Base-by-base conservation (phyloP, 2,113 vertebrate genomes). In the Rafetus swinhoei region DNA sequence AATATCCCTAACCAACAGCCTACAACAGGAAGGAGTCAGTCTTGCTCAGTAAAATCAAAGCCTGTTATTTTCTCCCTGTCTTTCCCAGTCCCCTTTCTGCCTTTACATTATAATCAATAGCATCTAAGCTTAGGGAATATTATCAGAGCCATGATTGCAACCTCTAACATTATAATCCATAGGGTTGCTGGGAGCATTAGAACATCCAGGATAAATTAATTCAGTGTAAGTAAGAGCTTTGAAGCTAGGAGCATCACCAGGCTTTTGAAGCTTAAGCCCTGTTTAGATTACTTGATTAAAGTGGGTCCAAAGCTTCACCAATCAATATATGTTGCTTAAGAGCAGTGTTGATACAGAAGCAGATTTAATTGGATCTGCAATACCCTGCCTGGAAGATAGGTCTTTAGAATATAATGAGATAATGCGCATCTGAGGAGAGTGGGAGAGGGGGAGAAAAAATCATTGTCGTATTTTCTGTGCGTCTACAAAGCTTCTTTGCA, bases 281-380 rank as follows among this genome's bases (percentile, higher is more conserved):
- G 92, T 98, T 98, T 98, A 98, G 97, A 98, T 98, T 97, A 97
- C 97, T 98, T 98, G 97, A 98, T 98, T 98, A 98, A 98, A 98
- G 98, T 95, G 95, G 95, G 97, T 96, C 97, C 96, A 96, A 94
- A 98, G 97, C 98, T 97, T 97, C 54, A 81, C 88, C 62, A 92
- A 96, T 98, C 98, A 97, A 98, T 98, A 93, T 87, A 96, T 96
- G 98, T 97, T 97, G 92, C 97, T 98, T 97, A 97, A 96, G 95
- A 98, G 94, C 89, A 86, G 65, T 81, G 97, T 97, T 96, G 95
- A 94, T 95, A 96, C 92, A 97, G 96, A 98, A 95, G 93, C 95
- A 95, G 97, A 91, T 97, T 97, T 97, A 95, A 97, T 95, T 94
- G 92, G 59, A 93, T 95, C 94, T 52, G 18, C 5, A 89, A 57